phyloP scores from a whole-genome alignment of 1,140 invertebrate species.

The Bombus breviceps region DNA sequence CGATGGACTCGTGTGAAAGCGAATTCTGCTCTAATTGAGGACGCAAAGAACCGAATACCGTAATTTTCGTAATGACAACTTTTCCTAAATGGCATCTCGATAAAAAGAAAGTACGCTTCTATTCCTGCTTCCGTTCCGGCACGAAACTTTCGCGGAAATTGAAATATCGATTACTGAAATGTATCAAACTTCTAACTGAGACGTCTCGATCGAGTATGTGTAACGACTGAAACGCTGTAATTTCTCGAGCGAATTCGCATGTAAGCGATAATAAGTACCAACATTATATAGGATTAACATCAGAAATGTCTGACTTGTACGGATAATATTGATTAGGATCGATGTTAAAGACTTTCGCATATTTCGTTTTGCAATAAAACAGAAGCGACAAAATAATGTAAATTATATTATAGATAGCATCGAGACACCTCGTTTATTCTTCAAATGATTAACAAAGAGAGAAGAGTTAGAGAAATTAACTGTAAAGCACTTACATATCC shows the following conservation, averaged over 20 bases:
- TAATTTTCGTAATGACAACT: conserved; percentile 24
- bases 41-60: neutral
- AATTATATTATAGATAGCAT: too few species aligned
- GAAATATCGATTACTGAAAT: conserved; percentile 2
- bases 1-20: neutral
- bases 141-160: conserved; percentile 30
- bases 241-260: neutral
- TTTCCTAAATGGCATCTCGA: neutral
- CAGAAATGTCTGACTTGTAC: neutral
- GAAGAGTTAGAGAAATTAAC: neutral
- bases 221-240: neutral
- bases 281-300: neutral
- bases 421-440: too few species aligned
- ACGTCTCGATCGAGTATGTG: neutral
- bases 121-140: neutral
- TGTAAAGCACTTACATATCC: neutral
- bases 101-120: conserved; percentile 24
- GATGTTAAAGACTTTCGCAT: conserved; percentile 4
- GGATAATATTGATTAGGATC: neutral
- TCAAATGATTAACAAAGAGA: neutral
- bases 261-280: neutral
- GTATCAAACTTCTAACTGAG: neutral
- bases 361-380: too few species aligned
- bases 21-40: neutral
- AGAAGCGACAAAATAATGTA: neutral